A percentile compares a stretch with the other conserved stretches of the same genome.
These are phyloP conservation scores for Lagothrix lagotricha DNA, from an alignment of 2,797 vertebrate genomes.

Conservation along the genomic window DNA sequence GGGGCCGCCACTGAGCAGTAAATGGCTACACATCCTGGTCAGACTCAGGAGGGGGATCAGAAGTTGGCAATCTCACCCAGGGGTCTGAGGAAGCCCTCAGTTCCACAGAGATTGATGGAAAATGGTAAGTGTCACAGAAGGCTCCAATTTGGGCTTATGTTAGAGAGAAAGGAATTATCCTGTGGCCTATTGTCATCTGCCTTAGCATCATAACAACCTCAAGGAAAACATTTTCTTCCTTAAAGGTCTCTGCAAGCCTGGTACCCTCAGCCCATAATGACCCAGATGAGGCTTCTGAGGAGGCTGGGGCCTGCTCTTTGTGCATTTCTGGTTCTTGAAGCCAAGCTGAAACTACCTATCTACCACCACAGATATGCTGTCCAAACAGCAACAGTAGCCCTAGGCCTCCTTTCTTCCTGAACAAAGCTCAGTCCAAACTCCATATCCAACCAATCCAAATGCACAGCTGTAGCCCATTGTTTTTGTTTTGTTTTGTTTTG, in stretches of 20 bases:
- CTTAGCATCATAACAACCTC: not conserved
- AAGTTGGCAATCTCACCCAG: not conserved
- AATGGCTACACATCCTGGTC: not conserved
- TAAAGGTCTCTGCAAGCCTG: not conserved
- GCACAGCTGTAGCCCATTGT: not conserved
- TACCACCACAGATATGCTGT: too few species aligned
- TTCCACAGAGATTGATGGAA: not conserved
- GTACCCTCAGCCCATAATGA: not conserved
- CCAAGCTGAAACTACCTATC: not conserved
- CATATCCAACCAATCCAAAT: not conserved
- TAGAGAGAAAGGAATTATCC: not conserved
- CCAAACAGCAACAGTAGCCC: not conserved
- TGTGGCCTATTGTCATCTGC: not conserved
- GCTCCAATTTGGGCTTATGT: not conserved
- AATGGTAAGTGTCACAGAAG: not conserved
- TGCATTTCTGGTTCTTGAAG: not conserved
- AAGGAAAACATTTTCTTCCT: not conserved
- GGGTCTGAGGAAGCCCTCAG: not conserved
- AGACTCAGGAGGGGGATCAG: not conserved
- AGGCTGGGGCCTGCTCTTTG: not conserved
- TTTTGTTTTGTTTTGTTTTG: not conserved
- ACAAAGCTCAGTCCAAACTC: not conserved
- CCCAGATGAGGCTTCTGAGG: not conserved
- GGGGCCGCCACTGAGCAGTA: conserved; percentile 68
- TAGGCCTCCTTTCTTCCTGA: not conserved